A percentile compares a stretch with the other conserved stretches of the same genome.
phyloP scores from a whole-genome alignment of 2,888 invertebrate species.

The Lasioglossum oenotherae region DNA sequence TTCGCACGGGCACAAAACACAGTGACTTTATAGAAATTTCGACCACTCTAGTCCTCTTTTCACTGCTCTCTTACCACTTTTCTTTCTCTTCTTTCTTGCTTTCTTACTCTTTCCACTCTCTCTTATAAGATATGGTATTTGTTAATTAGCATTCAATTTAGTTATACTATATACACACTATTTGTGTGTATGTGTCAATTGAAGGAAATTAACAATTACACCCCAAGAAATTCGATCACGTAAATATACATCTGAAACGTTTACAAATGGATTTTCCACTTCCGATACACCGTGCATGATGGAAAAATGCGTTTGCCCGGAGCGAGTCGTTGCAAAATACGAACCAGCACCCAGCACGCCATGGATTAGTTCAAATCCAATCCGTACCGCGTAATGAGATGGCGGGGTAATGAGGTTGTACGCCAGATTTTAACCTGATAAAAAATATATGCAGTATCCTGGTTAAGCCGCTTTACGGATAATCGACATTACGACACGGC shows the following conservation, averaged over 20 bases:
- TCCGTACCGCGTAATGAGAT: not conserved
- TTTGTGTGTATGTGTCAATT: too few species aligned
- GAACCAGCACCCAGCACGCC: not conserved
- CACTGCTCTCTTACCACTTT: too few species aligned
- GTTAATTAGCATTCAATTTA: too few species aligned
- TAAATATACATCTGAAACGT: not conserved
- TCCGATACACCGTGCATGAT: not conserved
- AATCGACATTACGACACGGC: not conserved
- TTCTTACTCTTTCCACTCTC: too few species aligned
- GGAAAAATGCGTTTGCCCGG: not conserved
- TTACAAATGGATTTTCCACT: not conserved
- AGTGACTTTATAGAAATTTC: too few species aligned
- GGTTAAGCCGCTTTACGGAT: not conserved
- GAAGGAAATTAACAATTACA: not conserved
- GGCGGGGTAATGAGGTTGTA: too few species aligned
- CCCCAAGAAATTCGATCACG: not conserved
- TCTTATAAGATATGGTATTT: too few species aligned
- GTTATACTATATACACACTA: too few species aligned
- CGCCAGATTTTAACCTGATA: conserved; percentile 2
- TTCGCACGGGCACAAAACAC: too few species aligned
- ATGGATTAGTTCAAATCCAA: not conserved
- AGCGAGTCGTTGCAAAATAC: not conserved
- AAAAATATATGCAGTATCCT: not conserved
- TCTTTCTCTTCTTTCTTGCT: too few species aligned
- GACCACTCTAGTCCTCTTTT: too few species aligned